phyloP scores from a whole-genome alignment of 2,797 vertebrate genomes.

The Platalea minor region DNA sequence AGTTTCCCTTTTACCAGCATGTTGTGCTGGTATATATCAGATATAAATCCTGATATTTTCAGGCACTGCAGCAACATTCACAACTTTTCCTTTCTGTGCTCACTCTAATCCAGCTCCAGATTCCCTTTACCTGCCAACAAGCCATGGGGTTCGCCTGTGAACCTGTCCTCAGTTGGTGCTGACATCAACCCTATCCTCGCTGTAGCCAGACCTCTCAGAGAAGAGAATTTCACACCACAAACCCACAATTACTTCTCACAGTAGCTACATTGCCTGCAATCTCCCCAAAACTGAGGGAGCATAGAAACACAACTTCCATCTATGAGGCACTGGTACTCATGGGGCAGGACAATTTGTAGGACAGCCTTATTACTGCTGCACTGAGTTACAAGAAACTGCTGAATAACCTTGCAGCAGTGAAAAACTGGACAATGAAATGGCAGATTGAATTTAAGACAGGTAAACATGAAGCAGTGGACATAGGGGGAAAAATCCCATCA shows the following conservation, averaged over 20 bases:
- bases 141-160: neutral
- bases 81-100: neutral
- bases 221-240: neutral
- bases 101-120: neutral
- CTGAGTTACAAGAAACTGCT: neutral
- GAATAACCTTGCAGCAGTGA: neutral
- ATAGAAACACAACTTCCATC: neutral
- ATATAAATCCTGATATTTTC: neutral
- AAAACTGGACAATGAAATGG: neutral
- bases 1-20: neutral
- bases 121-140: neutral
- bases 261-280: neutral
- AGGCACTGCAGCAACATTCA: neutral
- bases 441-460: neutral
- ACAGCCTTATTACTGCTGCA: neutral
- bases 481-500: accelerated
- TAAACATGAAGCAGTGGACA: neutral
- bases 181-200: neutral
- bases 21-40: neutral
- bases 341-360: neutral
- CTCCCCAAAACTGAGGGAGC: neutral
- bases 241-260: neutral
- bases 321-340: neutral
- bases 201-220: neutral
- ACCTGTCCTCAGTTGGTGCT: neutral